Percentiles rank a stretch among this genome's conserved stretches.
phyloP scores from a whole-genome alignment of 2,113 vertebrate species.

The Psilopogon haemacephalus region DNA sequence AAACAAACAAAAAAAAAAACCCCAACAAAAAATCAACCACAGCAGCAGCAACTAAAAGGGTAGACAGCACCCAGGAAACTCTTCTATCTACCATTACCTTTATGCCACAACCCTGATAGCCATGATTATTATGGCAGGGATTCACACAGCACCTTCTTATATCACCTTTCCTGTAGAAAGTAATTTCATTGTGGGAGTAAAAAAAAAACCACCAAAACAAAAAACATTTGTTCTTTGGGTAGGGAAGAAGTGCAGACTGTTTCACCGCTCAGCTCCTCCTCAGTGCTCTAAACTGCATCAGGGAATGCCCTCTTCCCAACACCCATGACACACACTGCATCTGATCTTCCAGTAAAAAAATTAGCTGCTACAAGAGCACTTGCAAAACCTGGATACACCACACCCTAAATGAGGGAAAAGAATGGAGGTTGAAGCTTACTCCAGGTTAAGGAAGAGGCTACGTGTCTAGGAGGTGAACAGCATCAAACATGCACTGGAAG shows the following conservation, averaged over 20 bases:
- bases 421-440: constrained; percentile 69
- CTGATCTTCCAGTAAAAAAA: constrained; percentile 62
- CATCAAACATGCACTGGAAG: constrained; percentile 72
- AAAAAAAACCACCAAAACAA: background rate
- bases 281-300: constrained; percentile 17
- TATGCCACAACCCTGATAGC: background rate
- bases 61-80: constrained; percentile 13
- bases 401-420: constrained; percentile 69
- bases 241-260: constrained; percentile 7
- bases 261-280: background rate
- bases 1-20: background rate
- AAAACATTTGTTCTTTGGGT: background rate
- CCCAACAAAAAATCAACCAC: background rate
- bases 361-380: constrained; percentile 58
- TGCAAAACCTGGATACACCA: constrained; percentile 71
- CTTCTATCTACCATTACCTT: constrained; percentile 16
- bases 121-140: background rate
- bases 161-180: background rate
- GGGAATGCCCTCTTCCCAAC: constrained; percentile 60
- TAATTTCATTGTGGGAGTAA: background rate
- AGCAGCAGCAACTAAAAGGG: constrained; percentile 14
- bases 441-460: constrained; percentile 77
- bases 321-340: constrained; percentile 47
- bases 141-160: constrained; percentile 1
- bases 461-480: constrained; percentile 72